Conservation (phyloP, 2,113 vertebrate genomes). For the Stegastes partitus region DNA sequence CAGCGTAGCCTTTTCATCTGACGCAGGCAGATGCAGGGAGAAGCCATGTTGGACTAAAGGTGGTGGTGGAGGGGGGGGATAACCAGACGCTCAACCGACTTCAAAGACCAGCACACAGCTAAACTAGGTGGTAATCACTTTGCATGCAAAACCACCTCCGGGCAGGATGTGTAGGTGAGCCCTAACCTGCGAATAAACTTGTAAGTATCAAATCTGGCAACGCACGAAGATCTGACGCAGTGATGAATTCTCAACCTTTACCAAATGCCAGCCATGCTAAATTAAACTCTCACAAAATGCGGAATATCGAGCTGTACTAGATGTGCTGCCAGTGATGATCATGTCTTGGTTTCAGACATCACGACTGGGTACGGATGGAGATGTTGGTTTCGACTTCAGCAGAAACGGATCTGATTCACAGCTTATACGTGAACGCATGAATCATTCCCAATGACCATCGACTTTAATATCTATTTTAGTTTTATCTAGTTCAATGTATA, state of each 20-base stretch:
- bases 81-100: slow-evolving; percentile 45
- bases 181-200: slow-evolving; percentile 7
- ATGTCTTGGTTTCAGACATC: slow-evolving; percentile 6
- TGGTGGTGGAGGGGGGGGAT: slow-evolving; percentile 29
- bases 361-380: neutral
- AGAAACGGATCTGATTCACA: no score
- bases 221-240: neutral
- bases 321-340: slow-evolving; percentile 1
- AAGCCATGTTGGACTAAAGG: slow-evolving; percentile 42
- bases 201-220: neutral
- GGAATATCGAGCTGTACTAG: slow-evolving; percentile 5
- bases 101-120: slow-evolving; percentile 55
- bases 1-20: slow-evolving; percentile 59
- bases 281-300: slow-evolving; percentile 43
- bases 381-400: neutral
- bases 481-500: no score
- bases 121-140: slow-evolving; percentile 34
- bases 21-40: slow-evolving; percentile 40
- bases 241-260: slow-evolving; percentile 50
- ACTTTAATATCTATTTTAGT: no score
- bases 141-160: slow-evolving; percentile 28
- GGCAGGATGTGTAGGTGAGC: slow-evolving; percentile 20
- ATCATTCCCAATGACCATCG: no score
- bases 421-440: no score
- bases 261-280: slow-evolving; percentile 52